These are phyloP conservation scores for Strigops habroptila DNA, from an alignment of 2,113 vertebrate genomes.

Conservation along the genomic window DNA sequence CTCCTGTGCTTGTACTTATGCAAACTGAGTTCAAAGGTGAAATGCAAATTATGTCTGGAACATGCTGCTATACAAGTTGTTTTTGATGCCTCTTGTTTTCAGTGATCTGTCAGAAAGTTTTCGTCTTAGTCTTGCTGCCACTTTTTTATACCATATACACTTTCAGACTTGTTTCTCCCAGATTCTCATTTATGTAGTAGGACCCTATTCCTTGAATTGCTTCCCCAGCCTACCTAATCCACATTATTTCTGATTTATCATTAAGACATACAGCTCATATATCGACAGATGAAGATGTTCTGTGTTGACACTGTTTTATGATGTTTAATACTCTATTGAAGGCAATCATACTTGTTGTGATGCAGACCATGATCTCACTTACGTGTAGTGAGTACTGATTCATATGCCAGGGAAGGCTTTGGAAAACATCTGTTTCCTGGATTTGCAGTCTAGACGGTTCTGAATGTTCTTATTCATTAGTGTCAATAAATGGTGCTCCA, in stretches of 20 bases:
- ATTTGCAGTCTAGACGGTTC: neutral
- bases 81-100: neutral
- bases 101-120: neutral
- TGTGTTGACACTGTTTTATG: neutral
- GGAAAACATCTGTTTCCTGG: neutral
- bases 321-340: neutral
- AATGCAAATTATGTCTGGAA: neutral
- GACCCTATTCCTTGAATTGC: neutral
- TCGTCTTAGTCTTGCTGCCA: neutral
- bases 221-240: neutral
- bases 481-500: neutral
- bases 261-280: neutral
- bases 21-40: neutral
- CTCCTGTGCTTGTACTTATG: neutral
- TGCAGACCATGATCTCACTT: neutral
- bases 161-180: neutral
- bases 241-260: neutral
- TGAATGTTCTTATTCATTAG: neutral
- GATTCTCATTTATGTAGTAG: neutral
- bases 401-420: neutral
- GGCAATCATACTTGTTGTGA: neutral
- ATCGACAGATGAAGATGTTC: neutral
- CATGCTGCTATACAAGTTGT: neutral
- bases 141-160: neutral
- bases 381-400: neutral